These are phyloP conservation scores for Sorex araneus DNA, from an alignment of 2,113 vertebrate genomes.

Conservation along the genomic window DNA sequence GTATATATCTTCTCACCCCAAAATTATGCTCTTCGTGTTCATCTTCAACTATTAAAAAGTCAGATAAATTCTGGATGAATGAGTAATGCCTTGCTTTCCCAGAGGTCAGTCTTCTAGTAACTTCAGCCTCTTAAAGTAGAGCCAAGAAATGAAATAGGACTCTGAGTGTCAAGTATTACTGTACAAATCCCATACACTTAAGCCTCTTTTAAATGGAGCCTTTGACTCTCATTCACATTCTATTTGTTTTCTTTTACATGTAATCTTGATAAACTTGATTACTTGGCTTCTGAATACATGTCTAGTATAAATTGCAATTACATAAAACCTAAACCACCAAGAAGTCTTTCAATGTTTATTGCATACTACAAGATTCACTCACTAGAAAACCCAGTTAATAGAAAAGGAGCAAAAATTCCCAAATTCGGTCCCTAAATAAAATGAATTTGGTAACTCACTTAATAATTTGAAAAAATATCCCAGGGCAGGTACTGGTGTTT, in stretches of 20 bases:
- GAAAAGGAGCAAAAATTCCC: constrained; percentile 11
- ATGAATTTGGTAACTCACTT: neutral
- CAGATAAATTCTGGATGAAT: neutral
- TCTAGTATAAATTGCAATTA: constrained; percentile 49
- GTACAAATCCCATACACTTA: constrained; percentile 31
- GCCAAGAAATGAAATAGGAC: constrained; percentile 30
- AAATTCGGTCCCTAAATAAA: neutral
- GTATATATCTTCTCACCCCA: neutral
- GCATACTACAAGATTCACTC: neutral
- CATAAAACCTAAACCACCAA: constrained; percentile 37
- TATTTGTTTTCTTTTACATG: constrained; percentile 35
- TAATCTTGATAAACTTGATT: constrained; percentile 42
- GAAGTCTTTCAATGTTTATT: constrained; percentile 49
- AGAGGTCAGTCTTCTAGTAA: constrained; percentile 23
- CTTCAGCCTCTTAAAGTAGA: constrained; percentile 27
- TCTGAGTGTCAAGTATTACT: constrained; percentile 2
- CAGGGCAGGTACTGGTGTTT: neutral
- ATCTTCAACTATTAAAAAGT: neutral
- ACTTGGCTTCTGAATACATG: constrained; percentile 34
- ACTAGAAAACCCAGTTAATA: neutral
- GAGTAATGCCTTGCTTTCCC: neutral
- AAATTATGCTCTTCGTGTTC: neutral
- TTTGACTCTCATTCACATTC: constrained; percentile 35
- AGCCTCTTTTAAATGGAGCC: constrained; percentile 26
- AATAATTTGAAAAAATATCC: neutral